phyloP scores from a whole-genome alignment of 2,797 vertebrate species.

The Paratrypauchen microcephalus region DNA sequence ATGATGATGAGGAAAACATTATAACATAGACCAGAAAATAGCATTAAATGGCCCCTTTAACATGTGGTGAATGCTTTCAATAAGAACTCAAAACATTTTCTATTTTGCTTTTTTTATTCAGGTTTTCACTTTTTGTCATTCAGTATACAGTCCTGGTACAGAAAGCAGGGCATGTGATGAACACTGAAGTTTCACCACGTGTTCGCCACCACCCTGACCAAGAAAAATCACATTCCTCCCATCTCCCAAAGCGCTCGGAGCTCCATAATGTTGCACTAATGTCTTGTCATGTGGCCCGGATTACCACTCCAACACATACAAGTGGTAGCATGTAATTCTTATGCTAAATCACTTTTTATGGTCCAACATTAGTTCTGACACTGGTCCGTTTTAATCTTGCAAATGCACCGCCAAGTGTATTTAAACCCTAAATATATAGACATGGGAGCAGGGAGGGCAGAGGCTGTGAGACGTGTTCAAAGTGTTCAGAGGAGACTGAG shows the following conservation, averaged over 20 bases:
- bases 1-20: too few species aligned
- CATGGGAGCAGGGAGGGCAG: conserved; percentile 38
- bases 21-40: too few species aligned
- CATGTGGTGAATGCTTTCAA: not conserved
- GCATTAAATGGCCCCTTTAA: not conserved
- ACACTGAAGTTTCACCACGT: conserved; percentile 28
- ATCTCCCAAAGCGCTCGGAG: conserved; percentile 39
- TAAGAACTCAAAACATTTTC: not conserved
- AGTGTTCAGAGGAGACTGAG: conserved; percentile 52
- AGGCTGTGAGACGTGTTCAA: conserved; percentile 58
- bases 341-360: conserved; percentile 34
- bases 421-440: conserved; percentile 36
- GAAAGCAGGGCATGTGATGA: conserved; percentile 47
- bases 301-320: conserved; percentile 31
- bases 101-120: not conserved
- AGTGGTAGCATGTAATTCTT: conserved; percentile 34
- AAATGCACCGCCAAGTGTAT: conserved; percentile 31
- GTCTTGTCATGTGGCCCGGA: conserved; percentile 45
- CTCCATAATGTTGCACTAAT: conserved; percentile 38
- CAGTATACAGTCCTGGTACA: conserved; percentile 23
- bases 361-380: conserved; percentile 37
- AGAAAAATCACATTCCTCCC: conserved; percentile 49
- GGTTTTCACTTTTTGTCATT: conserved; percentile 2
- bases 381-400: conserved; percentile 41
- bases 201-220: conserved; percentile 40